Conservation (phyloP, 2,797 vertebrate genomes). For the Carcharodon carcharias region DNA sequence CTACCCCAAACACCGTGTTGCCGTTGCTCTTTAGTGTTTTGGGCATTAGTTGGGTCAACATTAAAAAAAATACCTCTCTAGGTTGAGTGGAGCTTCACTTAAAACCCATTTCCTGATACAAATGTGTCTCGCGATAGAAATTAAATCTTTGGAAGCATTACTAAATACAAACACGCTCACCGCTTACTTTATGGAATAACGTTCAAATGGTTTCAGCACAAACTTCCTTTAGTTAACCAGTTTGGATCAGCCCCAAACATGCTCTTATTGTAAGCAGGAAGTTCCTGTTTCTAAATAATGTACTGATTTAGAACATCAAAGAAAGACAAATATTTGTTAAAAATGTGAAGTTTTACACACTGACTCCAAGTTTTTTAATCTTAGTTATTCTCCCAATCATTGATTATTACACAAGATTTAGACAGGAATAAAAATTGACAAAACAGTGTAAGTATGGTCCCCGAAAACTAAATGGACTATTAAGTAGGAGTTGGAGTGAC, state of each 20-base stretch:
- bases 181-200: neutral
- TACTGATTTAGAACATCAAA: neutral
- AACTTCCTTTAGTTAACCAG: neutral
- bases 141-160: neutral
- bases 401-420: neutral
- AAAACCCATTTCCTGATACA: neutral
- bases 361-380: neutral
- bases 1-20: neutral
- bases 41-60: neutral
- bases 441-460: neutral
- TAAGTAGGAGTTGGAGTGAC: neutral
- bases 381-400: neutral
- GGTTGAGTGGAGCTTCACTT: neutral
- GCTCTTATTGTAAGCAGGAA: slow-evolving; percentile 21
- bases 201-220: neutral
- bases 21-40: neutral
- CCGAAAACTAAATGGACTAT: neutral
- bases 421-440: neutral
- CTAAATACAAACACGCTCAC: neutral
- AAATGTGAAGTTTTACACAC: neutral
- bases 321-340: neutral
- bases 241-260: neutral
- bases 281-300: slow-evolving; percentile 25
- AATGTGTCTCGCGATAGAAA: neutral
- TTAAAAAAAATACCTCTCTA: neutral